phyloP scores from a whole-genome alignment of 2,113 vertebrate species.

The Tauraco erythrolophus region DNA sequence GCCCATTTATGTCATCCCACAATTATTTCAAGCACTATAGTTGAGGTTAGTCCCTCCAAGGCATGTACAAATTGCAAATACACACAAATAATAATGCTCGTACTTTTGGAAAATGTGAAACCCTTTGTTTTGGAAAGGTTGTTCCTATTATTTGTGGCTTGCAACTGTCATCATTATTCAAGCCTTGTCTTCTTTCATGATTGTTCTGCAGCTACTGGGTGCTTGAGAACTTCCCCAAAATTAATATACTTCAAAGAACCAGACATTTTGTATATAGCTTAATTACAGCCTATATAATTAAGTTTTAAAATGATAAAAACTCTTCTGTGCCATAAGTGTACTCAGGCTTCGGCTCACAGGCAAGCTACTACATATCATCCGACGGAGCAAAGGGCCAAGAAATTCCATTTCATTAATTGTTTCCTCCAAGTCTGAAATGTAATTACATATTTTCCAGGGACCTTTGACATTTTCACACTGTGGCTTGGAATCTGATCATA shows the following conservation, averaged over 20 bases:
- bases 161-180: constrained; percentile 67
- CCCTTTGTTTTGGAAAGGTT: constrained; percentile 42
- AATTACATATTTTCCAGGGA: constrained; percentile 63
- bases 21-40: constrained; percentile 50
- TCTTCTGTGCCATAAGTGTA: constrained; percentile 27
- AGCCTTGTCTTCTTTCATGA: constrained; percentile 62
- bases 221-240: constrained; percentile 63
- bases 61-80: constrained; percentile 67
- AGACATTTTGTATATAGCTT: constrained; percentile 65
- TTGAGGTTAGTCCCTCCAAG: constrained; percentile 57
- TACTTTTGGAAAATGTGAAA: constrained; percentile 64
- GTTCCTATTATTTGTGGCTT: constrained; percentile 64
- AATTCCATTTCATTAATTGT: constrained; percentile 74
- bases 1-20: constrained; percentile 55
- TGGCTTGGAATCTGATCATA: constrained; percentile 28
- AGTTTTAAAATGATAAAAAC: constrained; percentile 66
- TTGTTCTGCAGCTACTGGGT: constrained; percentile 56
- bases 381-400: constrained; percentile 12
- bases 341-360: constrained; percentile 34
- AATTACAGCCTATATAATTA: constrained; percentile 69
- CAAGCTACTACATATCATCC: constrained; percentile 52
- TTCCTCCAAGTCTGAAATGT: constrained; percentile 59
- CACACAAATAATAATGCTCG: constrained; percentile 57
- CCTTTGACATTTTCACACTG: constrained; percentile 61
- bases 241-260: constrained; percentile 65